phyloP scores from a whole-genome alignment of 1,140 invertebrate genomes.

The Apis cerana region DNA sequence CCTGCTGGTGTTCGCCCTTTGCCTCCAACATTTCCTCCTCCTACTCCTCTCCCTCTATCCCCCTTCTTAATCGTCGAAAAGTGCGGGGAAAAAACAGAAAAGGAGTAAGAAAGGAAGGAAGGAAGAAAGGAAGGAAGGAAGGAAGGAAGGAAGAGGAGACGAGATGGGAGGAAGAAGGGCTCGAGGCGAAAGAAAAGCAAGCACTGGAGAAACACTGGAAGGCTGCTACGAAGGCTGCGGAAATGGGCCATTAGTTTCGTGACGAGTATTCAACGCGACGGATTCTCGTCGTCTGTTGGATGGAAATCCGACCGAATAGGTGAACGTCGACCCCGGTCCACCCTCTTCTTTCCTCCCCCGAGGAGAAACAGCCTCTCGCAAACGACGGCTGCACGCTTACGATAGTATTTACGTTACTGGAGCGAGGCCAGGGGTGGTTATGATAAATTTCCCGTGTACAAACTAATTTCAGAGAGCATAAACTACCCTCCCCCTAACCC shows the following conservation, averaged over 20 bases:
- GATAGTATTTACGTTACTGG: conserved; percentile 62
- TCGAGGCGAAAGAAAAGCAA: conserved; percentile 25
- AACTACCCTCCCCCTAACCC: conserved; percentile 20
- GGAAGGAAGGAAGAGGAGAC: neutral
- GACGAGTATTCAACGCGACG: conserved; percentile 65
- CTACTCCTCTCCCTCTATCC: too few relatives aligned
- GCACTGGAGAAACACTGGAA: conserved; percentile 29
- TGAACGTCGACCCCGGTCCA: conserved; percentile 53
- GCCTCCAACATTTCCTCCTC: neutral
- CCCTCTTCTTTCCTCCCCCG: conserved; percentile 22
- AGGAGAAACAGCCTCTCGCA: conserved; percentile 32
- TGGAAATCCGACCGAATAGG: conserved; percentile 59
- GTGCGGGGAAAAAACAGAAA: too few relatives aligned
- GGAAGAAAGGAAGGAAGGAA: neutral
- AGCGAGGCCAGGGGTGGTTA: conserved; percentile 45
- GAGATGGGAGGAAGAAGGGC: too few relatives aligned
- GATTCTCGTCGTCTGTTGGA: conserved; percentile 54
- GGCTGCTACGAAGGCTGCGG: conserved; percentile 24
- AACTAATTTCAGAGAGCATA: conserved; percentile 62
- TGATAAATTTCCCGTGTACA: conserved; percentile 65
- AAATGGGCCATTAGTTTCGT: conserved; percentile 63
- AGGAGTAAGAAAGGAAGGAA: neutral
- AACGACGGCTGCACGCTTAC: conserved; percentile 56
- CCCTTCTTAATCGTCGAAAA: neutral
- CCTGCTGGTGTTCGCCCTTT: neutral